A percentile compares a stretch with the other conserved stretches of the same genome.
These are phyloP conservation scores for Sarcophaga bullata DNA, from an alignment of 1,140 invertebrate species.

Conservation along the genomic window DNA sequence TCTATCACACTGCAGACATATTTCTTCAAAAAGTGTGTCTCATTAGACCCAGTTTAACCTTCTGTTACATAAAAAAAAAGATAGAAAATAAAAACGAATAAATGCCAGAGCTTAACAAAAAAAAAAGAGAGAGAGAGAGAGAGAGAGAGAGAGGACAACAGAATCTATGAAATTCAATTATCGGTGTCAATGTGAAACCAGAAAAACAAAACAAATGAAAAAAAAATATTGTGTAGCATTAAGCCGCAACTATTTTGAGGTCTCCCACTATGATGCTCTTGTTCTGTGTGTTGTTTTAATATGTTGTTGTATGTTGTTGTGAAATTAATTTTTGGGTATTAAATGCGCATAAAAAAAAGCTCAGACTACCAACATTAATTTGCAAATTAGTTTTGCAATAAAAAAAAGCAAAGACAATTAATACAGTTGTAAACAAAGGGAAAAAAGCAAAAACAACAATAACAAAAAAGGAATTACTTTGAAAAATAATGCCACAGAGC, in stretches of 20 bases:
- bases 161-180: slow-evolving; percentile 16
- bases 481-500: no score
- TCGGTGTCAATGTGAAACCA: slow-evolving; percentile 1
- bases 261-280: background rate
- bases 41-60: no score
- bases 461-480: background rate
- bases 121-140: no score
- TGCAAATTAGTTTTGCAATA: slow-evolving; percentile 9
- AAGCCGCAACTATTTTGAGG: slow-evolving; percentile 18
- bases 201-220: slow-evolving; percentile 22
- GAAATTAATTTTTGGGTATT: background rate
- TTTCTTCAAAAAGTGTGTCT: no score
- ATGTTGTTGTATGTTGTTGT: background rate
- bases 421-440: background rate
- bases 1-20: no score
- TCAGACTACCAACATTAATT: background rate
- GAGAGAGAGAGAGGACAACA: no score
- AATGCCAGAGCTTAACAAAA: no score
- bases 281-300: no score
- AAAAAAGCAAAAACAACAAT: background rate
- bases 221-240: background rate
- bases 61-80: no score
- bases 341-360: background rate
- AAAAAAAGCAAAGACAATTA: slow-evolving; percentile 2
- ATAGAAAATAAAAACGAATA: no score